Conservation (phyloP, 2,888 invertebrate genomes). For the Brachypalpus laphriformis region DNA sequence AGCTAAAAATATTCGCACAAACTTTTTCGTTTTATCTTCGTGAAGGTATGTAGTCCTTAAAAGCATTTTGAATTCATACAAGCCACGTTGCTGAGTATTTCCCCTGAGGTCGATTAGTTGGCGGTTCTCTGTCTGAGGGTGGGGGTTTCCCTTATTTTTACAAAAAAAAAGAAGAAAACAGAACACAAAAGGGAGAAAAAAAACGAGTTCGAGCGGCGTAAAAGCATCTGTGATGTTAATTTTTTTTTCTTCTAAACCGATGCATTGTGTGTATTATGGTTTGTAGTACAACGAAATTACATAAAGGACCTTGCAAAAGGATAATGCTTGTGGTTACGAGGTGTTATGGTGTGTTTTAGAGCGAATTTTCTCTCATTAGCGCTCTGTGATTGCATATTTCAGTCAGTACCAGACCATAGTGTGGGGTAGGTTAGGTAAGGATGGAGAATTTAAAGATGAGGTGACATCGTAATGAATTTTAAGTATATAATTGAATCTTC, state of each 20-base stretch:
- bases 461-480: constrained; percentile 35
- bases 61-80: constrained; percentile 65
- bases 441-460: constrained; percentile 11
- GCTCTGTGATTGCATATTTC: constrained; percentile 42
- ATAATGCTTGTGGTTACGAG: constrained; percentile 48
- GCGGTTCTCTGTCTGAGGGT: constrained; percentile 41
- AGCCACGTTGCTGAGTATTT: constrained; percentile 62
- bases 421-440: not conserved
- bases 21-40: constrained; percentile 61
- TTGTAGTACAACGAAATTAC: constrained; percentile 50
- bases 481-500: constrained; percentile 9
- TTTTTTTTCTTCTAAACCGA: constrained; percentile 45
- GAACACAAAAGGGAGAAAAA: constrained; percentile 6
- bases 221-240: constrained; percentile 53
- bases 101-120: constrained; percentile 71
- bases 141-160: constrained; percentile 18
- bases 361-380: constrained; percentile 63
- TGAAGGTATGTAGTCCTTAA: constrained; percentile 61
- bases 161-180: constrained; percentile 8
- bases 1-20: constrained; percentile 49
- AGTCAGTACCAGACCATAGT: constrained; percentile 7
- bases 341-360: constrained; percentile 50
- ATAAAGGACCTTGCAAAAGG: constrained; percentile 54
- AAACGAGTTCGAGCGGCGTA: constrained; percentile 24
- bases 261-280: constrained; percentile 55